These are phyloP conservation scores for Austrofundulus limnaeus DNA, from an alignment of 2,113 vertebrate genomes.

Conservation along the genomic window DNA sequence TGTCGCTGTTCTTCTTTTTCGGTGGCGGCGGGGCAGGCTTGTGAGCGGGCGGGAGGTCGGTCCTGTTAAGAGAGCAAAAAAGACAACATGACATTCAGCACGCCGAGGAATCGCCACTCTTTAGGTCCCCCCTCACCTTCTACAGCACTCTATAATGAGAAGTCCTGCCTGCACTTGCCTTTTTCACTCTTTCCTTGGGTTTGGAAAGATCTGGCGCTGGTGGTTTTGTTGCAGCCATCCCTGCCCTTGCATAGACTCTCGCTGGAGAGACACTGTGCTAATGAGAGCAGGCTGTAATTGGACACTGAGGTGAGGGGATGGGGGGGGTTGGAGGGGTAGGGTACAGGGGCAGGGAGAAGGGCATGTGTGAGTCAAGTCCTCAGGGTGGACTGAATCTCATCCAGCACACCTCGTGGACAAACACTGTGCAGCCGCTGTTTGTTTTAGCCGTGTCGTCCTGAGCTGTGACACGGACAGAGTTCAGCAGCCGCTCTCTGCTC, in stretches of 20 bases:
- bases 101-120: slow-evolving; percentile 42
- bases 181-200: slow-evolving; percentile 70
- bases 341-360: slow-evolving; percentile 62
- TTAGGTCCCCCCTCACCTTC: slow-evolving; percentile 61
- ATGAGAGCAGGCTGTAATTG: slow-evolving; percentile 77
- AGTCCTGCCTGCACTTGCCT: slow-evolving; percentile 77
- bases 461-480: slow-evolving; percentile 39
- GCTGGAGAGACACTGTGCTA: slow-evolving; percentile 76
- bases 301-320: slow-evolving; percentile 74
- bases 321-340: slow-evolving; percentile 58
- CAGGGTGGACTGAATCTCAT: slow-evolving; percentile 54
- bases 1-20: slow-evolving; percentile 84
- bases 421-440: slow-evolving; percentile 47
- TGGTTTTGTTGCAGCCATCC: slow-evolving; percentile 74
- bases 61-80: slow-evolving; percentile 80
- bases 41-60: slow-evolving; percentile 84
- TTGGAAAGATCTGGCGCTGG: slow-evolving; percentile 76
- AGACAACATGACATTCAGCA: slow-evolving; percentile 72
- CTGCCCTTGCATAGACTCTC: slow-evolving; percentile 78
- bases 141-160: slow-evolving; percentile 73
- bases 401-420: slow-evolving; percentile 41
- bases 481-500: slow-evolving; percentile 27
- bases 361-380: slow-evolving; percentile 71
- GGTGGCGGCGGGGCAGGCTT: slow-evolving; percentile 84
- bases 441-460: slow-evolving; percentile 46